Base-by-base conservation (phyloP, 2,797 vertebrate genomes). In the Anniella stebbinsi region DNA sequence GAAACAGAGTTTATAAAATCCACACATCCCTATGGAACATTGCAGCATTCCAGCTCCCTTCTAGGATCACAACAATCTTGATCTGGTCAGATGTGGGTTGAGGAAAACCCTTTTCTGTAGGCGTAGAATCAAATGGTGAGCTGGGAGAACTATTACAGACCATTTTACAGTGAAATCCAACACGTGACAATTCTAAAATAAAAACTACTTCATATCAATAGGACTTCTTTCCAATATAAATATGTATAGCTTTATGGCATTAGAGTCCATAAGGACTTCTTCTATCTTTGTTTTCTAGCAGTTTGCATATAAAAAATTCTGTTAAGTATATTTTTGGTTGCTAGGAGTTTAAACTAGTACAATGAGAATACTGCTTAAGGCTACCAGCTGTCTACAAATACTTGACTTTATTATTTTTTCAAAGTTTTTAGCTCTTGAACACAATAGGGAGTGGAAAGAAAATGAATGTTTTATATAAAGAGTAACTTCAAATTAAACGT, bases 341-440 rank as follows among this genome's bases (percentile, higher is more conserved):
- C 96, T 93, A 69, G 76, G 92, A 94, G 89, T 94, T 95, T 92
- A 90, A 96, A 95, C 91, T 95, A 94, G 88, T 80, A 89, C 95
- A 93, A 89, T 18, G 92, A 89, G 96, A 94, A 86, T 91, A 72
- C 92, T 93, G 95, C 95, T 96, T 92, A 92, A 91, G 95, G 95
- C 95, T 94, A 95, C 94, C 96, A 95, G 95, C 96, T 96, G 96
- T 92, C 92, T 96, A 92, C 91, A 93, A 93, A 95, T 95, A 95
- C 95, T 95, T 95, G 73, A 87, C 95, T 95, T 94, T 94, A 87
- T 93, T 93, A 82, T 94, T 94, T 95, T 96, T 89, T 36, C 92
- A 92, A 94, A 93, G 95, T 95, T 96, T 91, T 90, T 73, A 91
- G 91, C 91, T 93, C 77, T 91, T 94, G 95, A 95, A 95, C 88